Percentiles rank a stretch among this genome's conserved stretches.
Evolutionary conservation across 2,888 invertebrate genomes (phyloP).

Genomic region (Platycnemis pennipes): DNA sequence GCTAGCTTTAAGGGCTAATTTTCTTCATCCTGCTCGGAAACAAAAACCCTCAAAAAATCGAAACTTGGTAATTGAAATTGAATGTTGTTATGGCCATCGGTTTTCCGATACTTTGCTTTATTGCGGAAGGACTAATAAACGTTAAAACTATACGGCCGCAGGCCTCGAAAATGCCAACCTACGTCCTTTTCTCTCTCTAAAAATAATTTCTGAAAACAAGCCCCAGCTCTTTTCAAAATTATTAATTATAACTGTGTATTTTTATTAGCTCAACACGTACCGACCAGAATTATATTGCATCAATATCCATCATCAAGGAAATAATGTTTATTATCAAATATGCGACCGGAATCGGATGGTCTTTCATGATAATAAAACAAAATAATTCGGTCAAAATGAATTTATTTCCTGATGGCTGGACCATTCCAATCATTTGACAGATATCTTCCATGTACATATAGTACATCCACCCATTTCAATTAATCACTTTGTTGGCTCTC

Average conservation of each 20-base stretch:
- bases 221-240: background rate
- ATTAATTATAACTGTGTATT: background rate
- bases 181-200: background rate
- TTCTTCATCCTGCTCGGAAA: background rate
- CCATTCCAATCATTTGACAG: no score
- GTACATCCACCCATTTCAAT: no score
- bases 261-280: background rate
- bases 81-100: background rate
- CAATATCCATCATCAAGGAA: background rate
- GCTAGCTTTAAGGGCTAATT: background rate
- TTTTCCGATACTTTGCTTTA: conserved; percentile 18
- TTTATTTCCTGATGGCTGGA: no score
- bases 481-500: no score
- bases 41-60: background rate
- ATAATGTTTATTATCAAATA: background rate
- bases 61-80: conserved; percentile 1
- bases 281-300: background rate
- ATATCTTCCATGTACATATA: no score
- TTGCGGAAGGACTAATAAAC: background rate
- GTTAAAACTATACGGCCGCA: background rate
- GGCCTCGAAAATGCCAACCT: background rate
- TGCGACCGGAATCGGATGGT: no score
- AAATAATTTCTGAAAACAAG: background rate
- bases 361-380: no score
- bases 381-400: no score